Evolutionary conservation across 2,888 invertebrate species (phyloP).

Genomic region (Schizaphis graminum): DNA sequence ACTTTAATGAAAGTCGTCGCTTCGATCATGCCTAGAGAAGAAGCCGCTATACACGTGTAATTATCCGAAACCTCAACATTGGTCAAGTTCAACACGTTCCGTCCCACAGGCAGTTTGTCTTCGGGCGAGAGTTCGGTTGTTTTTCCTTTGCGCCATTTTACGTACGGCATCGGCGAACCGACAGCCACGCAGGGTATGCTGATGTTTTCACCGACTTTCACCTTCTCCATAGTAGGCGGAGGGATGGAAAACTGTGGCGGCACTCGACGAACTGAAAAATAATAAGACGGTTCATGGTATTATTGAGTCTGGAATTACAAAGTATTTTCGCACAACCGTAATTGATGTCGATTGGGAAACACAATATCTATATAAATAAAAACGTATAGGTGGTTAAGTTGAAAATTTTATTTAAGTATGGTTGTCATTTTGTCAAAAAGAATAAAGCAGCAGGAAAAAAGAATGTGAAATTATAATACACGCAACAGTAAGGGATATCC

Average conservation of each 20-base stretch:
- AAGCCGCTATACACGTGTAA: constrained; percentile 96
- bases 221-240: constrained; percentile 87
- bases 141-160: constrained; percentile 90
- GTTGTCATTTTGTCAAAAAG: constrained; percentile 48
- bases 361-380: not conserved
- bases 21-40: constrained; percentile 93
- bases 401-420: constrained; percentile 24
- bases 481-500: constrained; percentile 55
- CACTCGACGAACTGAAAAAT: constrained; percentile 86
- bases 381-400: not conserved
- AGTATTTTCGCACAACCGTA: not conserved
- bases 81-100: constrained; percentile 87
- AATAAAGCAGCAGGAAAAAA: not conserved
- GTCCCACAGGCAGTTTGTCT: constrained; percentile 86
- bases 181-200: constrained; percentile 97
- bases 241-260: constrained; percentile 96
- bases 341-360: not conserved
- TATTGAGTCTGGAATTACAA: not conserved
- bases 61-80: constrained; percentile 94
- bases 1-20: constrained; percentile 91
- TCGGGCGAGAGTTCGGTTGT: constrained; percentile 89
- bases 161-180: constrained; percentile 98
- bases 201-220: constrained; percentile 90
- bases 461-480: constrained; percentile 43
- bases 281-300: constrained; percentile 4